Evolutionary conservation across 2,888 invertebrate species (phyloP), one percentile per base, ranked within the genome.

Genomic region (Parthenolecanium corni): DNA sequence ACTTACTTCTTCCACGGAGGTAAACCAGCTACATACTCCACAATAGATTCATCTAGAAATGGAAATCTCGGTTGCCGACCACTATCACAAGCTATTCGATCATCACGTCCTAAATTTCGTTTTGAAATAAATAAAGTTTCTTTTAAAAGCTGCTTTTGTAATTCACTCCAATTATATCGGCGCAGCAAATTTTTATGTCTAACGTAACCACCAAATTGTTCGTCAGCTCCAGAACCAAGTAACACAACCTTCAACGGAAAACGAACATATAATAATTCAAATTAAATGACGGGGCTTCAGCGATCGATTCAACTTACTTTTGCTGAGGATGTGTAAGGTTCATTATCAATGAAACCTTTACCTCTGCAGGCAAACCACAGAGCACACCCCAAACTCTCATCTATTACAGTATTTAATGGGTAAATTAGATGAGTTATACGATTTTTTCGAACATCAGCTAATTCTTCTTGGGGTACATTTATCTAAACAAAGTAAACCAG

Each of bases 311-410:
- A 62, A 70, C 71, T 73, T 76, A 84, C 83, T 73, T 87, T 79
- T 68, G 82, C 81, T 20, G 82, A 75, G 40, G 86, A 84, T 64
- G 71, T 72, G 66, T 78, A 80, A 3, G 67, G 61, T 12, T 70
- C 57, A 2, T 69, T 68, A 47, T 68, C 67, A 2, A 76, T 57
- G n/a, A 65, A 57, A 53, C 83, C 85, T 66, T 75, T 71, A 3
- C 85, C 93, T 70, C 85, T 77, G 52, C 91, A 84, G 23, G 96
- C 96, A 80, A 97, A 98, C 95, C 96, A 98, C 51, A 90, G 76
- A n/a, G 89, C 95, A 72, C 88, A 89, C 0, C 96, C 97, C 56
- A 98, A 79, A 71, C 93, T 94, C 74, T 98, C 97, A 76, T 98
- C 98, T 52, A 98, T 75, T 64, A 98, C 83, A 1, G 92, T 90